Conservation (phyloP, 1,140 invertebrate genomes). For the Polypedilum vanderplanki region DNA sequence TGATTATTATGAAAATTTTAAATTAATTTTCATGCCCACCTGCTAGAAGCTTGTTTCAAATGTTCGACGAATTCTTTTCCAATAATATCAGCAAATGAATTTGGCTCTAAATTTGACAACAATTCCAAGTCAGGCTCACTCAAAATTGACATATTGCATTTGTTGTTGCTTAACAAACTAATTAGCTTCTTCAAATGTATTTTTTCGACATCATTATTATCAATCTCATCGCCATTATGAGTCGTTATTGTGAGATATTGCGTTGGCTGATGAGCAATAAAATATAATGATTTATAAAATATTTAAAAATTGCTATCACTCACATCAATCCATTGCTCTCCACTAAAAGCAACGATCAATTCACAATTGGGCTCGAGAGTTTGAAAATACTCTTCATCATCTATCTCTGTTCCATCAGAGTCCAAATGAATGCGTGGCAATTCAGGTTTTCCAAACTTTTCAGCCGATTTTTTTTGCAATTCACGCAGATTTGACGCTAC, state of each 20-base stretch:
- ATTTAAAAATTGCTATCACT: slow-evolving; percentile 32
- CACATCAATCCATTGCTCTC: slow-evolving; percentile 61
- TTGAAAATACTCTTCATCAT: slow-evolving; percentile 80
- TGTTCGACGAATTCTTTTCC: slow-evolving; percentile 75
- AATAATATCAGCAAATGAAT: slow-evolving; percentile 69
- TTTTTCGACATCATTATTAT: slow-evolving; percentile 52
- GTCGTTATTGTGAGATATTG: slow-evolving; percentile 44
- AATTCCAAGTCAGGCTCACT: slow-evolving; percentile 71
- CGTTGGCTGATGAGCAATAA: slow-evolving; percentile 36
- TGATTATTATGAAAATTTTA: background rate
- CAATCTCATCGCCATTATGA: slow-evolving; percentile 58
- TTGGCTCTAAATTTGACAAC: slow-evolving; percentile 77
- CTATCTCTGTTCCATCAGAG: slow-evolving; percentile 78
- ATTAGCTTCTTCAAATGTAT: slow-evolving; percentile 56
- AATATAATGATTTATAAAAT: background rate
- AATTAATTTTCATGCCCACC: slow-evolving; percentile 45
- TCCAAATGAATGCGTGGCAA: slow-evolving; percentile 71
- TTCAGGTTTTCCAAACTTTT: slow-evolving; percentile 57
- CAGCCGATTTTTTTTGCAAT: slow-evolving; percentile 59
- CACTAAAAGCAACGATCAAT: slow-evolving; percentile 67
- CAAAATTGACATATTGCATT: slow-evolving; percentile 72
- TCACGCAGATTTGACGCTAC: slow-evolving; percentile 69
- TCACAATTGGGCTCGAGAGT: slow-evolving; percentile 74
- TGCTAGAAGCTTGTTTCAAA: slow-evolving; percentile 72
- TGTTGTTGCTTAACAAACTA: slow-evolving; percentile 65